A percentile compares a stretch with the other conserved stretches of the same genome.
Conservation (phyloP, 2,113 vertebrate genomes). For the Syngnathus scovelli region DNA sequence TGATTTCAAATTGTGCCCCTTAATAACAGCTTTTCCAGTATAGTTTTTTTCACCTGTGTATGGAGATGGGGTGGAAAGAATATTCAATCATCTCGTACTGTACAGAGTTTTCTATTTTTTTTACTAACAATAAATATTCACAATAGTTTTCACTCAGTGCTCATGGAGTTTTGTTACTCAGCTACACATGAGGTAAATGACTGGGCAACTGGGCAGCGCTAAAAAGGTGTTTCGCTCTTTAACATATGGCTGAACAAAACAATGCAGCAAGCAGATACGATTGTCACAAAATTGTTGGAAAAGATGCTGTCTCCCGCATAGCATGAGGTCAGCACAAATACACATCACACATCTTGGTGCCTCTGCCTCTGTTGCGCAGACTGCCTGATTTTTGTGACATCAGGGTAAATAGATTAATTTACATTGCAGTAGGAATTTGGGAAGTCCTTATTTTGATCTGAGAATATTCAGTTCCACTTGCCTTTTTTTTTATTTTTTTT, state of each 20-base stretch:
- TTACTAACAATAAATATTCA: background rate
- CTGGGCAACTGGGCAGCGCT: too few relatives aligned
- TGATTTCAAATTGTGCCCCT: background rate
- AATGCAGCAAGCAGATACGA: background rate
- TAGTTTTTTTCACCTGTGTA: background rate
- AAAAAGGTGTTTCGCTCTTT: too few relatives aligned
- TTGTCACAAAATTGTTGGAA: too few relatives aligned
- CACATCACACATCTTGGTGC: background rate
- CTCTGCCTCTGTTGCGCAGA: background rate
- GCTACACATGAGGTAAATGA: too few relatives aligned
- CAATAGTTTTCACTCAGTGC: background rate
- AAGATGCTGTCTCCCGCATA: too few relatives aligned
- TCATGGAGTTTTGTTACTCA: background rate
- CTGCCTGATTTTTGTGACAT: background rate
- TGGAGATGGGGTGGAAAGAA: background rate
- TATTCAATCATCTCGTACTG: too few relatives aligned
- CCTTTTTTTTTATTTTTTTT: background rate
- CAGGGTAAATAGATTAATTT: background rate
- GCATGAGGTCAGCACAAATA: too few relatives aligned
- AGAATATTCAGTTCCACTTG: background rate
- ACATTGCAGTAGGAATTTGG: background rate
- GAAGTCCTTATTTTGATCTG: background rate
- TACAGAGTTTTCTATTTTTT: background rate
- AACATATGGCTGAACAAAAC: background rate
- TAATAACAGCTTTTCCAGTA: background rate